Percentiles rank a stretch among this genome's conserved stretches.
These are phyloP conservation scores for Loriculus beryllinus DNA, from an alignment of 2,797 vertebrate genomes.

Conservation along the genomic window DNA sequence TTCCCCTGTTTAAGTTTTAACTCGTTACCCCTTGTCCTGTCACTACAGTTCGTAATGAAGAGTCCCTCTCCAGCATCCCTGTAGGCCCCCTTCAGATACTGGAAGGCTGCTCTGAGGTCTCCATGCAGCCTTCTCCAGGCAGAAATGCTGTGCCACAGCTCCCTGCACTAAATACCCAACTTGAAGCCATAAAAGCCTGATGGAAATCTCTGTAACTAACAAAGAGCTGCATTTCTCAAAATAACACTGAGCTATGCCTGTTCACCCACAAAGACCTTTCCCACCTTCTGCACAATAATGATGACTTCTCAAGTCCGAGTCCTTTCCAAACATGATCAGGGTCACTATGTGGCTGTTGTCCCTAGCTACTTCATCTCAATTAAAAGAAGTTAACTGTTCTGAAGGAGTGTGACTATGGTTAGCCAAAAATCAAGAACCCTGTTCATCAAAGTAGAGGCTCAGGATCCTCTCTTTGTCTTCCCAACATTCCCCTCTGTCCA, in stretches of 20 bases:
- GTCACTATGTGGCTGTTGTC: not conserved
- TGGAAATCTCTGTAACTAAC: not conserved
- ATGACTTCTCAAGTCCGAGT: not conserved
- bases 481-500: not conserved
- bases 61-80: too few relatives aligned
- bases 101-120: too few relatives aligned
- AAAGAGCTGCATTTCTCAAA: not conserved
- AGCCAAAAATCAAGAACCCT: not conserved
- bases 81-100: too few relatives aligned
- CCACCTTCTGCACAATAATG: not conserved
- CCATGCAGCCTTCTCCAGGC: too few relatives aligned
- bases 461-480: not conserved
- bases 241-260: not conserved
- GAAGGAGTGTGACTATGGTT: not conserved
- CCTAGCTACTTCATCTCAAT: not conserved
- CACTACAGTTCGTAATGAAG: too few relatives aligned
- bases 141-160: not conserved
- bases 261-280: not conserved
- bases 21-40: too few relatives aligned
- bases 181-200: not conserved
- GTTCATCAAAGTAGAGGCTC: not conserved
- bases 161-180: not conserved
- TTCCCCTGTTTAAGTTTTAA: too few relatives aligned
- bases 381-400: not conserved
- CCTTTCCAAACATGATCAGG: not conserved